Base-by-base conservation (phyloP, 2,113 vertebrate species). In the Gallinago paraguaiae region DNA sequence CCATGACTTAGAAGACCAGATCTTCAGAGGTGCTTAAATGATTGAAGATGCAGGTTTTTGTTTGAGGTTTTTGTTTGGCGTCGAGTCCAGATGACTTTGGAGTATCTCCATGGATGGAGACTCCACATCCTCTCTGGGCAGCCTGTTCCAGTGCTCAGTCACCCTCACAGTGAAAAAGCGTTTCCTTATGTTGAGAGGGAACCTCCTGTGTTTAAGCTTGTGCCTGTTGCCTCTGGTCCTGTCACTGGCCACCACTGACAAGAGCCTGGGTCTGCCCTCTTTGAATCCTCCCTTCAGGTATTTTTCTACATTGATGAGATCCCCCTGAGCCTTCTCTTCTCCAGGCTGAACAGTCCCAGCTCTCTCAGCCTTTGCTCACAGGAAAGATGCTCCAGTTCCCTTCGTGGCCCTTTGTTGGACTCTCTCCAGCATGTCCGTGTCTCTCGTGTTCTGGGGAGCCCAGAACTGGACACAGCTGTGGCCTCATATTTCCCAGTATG, bases 201-300 rank as follows among this genome's bases (percentile, higher is more conserved):
- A 22, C 45, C 67, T 79, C 19, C 4, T 24, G 30, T 64, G 25
- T 43, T 83, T 69, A 48, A 33, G 5, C 56, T 72, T 50, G n/a
- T 68, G 22, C 22, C 24, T 0, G 0, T 60, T 64, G 33, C 9
- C 8, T 72, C 39, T 82, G 12, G 13, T 59, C 7, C 41, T 68
- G 46, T 82, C 48, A 2, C 15, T 37, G 82, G 6, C 43, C 67
- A 69, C 22, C 4, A 12, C 57, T 1, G 5, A 27, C 17, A 64
- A 64, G 30, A 64, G 35, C 50, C 39, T 3, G 14, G 11, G 48
- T 89, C 39, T 3, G 1, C 59, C 30, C 2, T 31, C 54, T 83
- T 13, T 83, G 10, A 4, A 43, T 4, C 8, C 6, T 83, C 50
- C 19, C 24, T 79, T 71, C 51, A 71, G 10, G 11, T 64, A 1